Evolutionary conservation across 2,113 vertebrate species (phyloP).

Genomic region (Reinhardtius hippoglossoides): DNA sequence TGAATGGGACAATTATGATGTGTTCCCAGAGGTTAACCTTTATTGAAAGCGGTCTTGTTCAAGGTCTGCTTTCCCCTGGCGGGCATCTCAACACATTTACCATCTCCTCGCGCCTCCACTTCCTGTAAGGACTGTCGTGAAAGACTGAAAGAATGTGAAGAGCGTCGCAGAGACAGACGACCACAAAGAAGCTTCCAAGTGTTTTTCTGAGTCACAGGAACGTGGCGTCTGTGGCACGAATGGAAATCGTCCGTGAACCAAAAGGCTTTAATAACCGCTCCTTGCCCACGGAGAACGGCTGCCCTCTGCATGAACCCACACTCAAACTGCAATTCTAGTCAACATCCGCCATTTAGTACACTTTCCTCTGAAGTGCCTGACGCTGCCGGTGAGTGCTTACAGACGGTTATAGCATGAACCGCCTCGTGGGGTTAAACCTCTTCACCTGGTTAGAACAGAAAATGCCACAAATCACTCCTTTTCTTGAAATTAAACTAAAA

Average conservation of each 20-base stretch:
- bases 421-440: background rate
- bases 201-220: slow-evolving; percentile 26
- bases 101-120: background rate
- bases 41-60: background rate
- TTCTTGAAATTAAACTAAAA: too few relatives aligned
- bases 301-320: slow-evolving; percentile 43
- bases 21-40: background rate
- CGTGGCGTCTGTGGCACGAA: slow-evolving; percentile 5
- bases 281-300: background rate
- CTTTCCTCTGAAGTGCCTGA: slow-evolving; percentile 12
- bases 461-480: too few relatives aligned
- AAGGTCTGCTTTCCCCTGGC: background rate
- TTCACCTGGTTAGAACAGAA: background rate
- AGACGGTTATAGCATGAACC: too few relatives aligned
- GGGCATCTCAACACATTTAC: too few relatives aligned
- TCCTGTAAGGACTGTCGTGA: background rate
- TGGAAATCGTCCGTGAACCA: slow-evolving; percentile 12
- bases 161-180: slow-evolving; percentile 1
- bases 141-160: background rate
- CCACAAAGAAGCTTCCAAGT: background rate
- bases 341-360: slow-evolving; percentile 28
- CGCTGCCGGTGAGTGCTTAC: background rate
- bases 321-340: slow-evolving; percentile 1
- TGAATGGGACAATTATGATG: too few relatives aligned
- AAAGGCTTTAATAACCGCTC: slow-evolving; percentile 14